Evolutionary conservation across 2,888 invertebrate species (phyloP).

Genomic region (Mythimna lalbum): DNA sequence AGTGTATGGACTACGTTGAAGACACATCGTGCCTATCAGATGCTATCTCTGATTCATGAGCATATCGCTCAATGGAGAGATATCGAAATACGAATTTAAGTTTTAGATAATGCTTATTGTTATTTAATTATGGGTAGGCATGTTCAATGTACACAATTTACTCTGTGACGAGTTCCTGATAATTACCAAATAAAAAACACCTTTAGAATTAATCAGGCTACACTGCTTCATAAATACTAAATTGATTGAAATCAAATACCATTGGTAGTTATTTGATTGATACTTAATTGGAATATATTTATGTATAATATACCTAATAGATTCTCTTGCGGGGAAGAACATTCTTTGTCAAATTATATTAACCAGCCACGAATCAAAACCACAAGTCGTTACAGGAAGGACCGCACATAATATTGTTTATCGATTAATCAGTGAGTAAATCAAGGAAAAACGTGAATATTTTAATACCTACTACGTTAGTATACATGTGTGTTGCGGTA

Average conservation of each 20-base stretch:
- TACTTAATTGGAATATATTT: not conserved
- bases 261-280: too few relatives aligned
- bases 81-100: conserved; percentile 30
- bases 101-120: conserved; percentile 29
- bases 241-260: too few relatives aligned
- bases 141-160: conserved; percentile 11
- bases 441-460: conserved; percentile 48
- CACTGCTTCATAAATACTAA: too few relatives aligned
- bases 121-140: conserved; percentile 34
- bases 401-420: conserved; percentile 22
- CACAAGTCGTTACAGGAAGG: conserved; percentile 35
- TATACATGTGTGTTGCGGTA: conserved; percentile 6
- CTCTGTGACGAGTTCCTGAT: not conserved
- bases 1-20: conserved; percentile 31
- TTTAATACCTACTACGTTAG: conserved; percentile 17
- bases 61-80: conserved; percentile 38
- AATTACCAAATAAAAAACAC: not conserved
- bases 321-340: conserved; percentile 10
- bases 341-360: not conserved
- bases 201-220: not conserved
- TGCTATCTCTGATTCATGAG: conserved; percentile 53
- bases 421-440: conserved; percentile 23
- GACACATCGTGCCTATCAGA: conserved; percentile 27
- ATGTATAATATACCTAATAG: not conserved
- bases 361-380: conserved; percentile 5